Evolutionary conservation across 2,113 vertebrate species (phyloP).

Genomic region (Toxotes jaculatrix): DNA sequence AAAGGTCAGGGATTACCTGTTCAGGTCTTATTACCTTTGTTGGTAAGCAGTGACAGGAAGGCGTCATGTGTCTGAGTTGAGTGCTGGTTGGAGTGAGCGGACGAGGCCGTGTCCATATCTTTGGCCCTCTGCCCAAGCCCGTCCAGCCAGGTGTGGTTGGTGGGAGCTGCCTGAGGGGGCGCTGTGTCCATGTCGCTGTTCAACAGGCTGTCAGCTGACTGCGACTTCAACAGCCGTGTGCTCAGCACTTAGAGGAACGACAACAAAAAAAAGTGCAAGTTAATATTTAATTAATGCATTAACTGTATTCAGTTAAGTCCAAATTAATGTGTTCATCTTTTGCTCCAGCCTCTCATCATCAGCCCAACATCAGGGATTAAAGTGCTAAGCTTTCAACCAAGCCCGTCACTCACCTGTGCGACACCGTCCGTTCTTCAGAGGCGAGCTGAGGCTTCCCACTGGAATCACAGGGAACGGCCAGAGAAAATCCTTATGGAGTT

Average conservation of each 20-base stretch:
- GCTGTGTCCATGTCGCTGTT: slow-evolving; percentile 89
- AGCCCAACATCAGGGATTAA: too few species aligned
- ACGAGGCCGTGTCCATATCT: slow-evolving; percentile 90
- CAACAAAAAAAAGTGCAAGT: background rate
- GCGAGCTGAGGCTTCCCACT: slow-evolving; percentile 89
- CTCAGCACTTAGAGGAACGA: slow-evolving; percentile 82
- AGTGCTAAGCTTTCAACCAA: too few species aligned
- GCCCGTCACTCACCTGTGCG: slow-evolving; percentile 86
- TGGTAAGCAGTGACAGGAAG: slow-evolving; percentile 94
- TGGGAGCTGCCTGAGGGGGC: slow-evolving; percentile 76
- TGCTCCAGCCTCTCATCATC: too few species aligned
- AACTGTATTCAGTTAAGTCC: too few species aligned
- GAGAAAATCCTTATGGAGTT: slow-evolving; percentile 95
- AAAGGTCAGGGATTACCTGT: background rate
- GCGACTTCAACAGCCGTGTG: slow-evolving; percentile 91
- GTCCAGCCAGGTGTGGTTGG: slow-evolving; percentile 91
- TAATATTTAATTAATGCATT: background rate
- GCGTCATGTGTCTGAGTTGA: slow-evolving; percentile 94
- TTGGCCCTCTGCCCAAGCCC: slow-evolving; percentile 83
- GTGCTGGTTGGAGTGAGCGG: slow-evolving; percentile 80
- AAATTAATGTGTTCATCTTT: too few species aligned
- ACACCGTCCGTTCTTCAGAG: slow-evolving; percentile 94
- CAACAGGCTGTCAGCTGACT: slow-evolving; percentile 91
- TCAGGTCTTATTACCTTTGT: slow-evolving; percentile 87
- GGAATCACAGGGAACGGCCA: slow-evolving; percentile 97